Conservation (phyloP, 2,113 vertebrate species). For the Ailuropoda melanoleuca region DNA sequence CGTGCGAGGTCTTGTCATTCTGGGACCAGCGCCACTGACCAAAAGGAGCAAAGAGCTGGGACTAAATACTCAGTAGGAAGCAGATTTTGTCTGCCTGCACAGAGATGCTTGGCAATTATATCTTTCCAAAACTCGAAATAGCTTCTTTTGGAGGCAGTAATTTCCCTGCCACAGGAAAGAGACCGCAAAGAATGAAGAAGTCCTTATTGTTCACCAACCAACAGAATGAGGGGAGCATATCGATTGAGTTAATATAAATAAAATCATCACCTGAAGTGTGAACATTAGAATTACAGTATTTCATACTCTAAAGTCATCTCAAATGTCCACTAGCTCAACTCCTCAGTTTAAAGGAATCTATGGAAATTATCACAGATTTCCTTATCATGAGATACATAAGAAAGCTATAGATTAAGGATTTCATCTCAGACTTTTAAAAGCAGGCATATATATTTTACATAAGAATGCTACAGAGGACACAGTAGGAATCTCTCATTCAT, state of each 20-base stretch:
- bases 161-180: background rate
- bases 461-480: background rate
- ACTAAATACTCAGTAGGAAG: background rate
- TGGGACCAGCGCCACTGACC: background rate
- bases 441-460: background rate
- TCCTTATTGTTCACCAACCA: background rate
- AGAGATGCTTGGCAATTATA: background rate
- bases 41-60: background rate
- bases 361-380: background rate
- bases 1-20: background rate
- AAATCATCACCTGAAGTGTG: background rate
- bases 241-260: constrained; percentile 25
- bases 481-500: background rate
- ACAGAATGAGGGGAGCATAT: background rate
- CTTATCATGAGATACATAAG: background rate
- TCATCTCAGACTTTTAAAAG: background rate
- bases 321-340: background rate
- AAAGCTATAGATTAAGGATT: background rate
- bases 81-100: background rate
- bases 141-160: background rate
- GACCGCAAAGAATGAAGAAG: background rate
- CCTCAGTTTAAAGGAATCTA: background rate
- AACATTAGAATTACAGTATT: background rate
- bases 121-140: background rate
- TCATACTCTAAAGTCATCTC: background rate